phyloP scores from a whole-genome alignment of 2,113 vertebrate species.

The Eptatretus burgeri region DNA sequence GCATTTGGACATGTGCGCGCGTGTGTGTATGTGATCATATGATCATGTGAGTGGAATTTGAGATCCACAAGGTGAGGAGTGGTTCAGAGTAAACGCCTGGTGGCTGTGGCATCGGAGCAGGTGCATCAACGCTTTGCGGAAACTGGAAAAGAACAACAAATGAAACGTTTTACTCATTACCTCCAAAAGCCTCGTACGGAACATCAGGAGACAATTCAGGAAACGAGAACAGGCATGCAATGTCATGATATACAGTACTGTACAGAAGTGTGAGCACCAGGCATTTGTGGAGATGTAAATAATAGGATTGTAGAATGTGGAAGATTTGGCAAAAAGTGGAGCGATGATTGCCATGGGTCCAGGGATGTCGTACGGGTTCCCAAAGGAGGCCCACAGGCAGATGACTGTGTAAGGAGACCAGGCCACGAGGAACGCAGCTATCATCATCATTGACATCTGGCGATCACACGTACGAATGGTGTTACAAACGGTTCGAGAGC shows the following conservation, averaged over 20 bases:
- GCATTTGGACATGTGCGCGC: no score
- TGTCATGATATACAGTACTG: not conserved
- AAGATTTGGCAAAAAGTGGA: conserved; percentile 90
- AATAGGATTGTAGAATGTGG: conserved; percentile 91
- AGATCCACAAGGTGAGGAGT: no score
- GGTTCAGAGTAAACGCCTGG: conserved; percentile 1
- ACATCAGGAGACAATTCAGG: not conserved
- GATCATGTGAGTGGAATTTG: no score
- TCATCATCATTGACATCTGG: conserved; percentile 92
- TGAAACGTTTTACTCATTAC: not conserved
- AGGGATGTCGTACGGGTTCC: conserved; percentile 48
- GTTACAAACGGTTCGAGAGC: no score
- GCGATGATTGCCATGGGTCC: conserved; percentile 66
- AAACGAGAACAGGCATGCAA: not conserved
- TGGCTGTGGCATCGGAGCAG: not conserved
- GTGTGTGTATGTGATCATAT: no score
- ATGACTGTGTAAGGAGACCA: conserved; percentile 86
- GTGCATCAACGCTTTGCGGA: not conserved
- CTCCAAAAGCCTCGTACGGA: not conserved
- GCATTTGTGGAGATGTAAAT: conserved; percentile 82
- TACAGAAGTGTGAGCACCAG: conserved; percentile 29
- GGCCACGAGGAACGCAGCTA: conserved; percentile 67
- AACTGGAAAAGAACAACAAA: not conserved
- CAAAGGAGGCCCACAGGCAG: conserved; percentile 82
- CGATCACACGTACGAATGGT: not conserved